phyloP scores from a whole-genome alignment of 2,113 vertebrate genomes.

The Chlamydotis undulata region DNA sequence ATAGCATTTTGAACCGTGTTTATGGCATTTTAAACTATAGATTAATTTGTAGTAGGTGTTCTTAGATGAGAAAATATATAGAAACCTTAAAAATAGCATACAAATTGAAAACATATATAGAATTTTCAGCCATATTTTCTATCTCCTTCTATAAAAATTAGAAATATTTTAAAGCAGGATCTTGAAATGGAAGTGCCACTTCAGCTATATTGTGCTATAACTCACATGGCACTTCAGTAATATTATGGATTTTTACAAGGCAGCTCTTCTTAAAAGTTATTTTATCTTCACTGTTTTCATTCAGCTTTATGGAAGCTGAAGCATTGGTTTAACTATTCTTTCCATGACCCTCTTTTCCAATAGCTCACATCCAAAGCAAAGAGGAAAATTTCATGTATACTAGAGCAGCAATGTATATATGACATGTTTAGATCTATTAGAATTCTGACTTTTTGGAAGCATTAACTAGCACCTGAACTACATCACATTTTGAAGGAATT shows the following conservation, averaged over 20 bases:
- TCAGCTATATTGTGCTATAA: not conserved
- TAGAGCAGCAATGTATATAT: not conserved
- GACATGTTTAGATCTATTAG: not conserved
- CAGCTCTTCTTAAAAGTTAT: not conserved
- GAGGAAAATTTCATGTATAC: not conserved
- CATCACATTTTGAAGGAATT: not conserved
- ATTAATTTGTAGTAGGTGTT: not conserved
- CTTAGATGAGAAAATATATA: not conserved
- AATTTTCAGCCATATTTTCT: not conserved
- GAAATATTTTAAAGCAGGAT: not conserved
- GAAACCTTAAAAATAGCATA: not conserved
- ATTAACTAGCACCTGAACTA: not conserved
- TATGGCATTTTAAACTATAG: not conserved
- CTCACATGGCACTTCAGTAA: not conserved
- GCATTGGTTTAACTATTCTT: not conserved
- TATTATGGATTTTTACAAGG: not conserved
- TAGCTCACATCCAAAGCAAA: not conserved
- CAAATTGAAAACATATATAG: not conserved
- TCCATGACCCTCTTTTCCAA: not conserved
- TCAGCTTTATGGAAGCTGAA: not conserved
- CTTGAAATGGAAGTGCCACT: not conserved
- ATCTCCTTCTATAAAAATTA: not conserved
- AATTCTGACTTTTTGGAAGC: not conserved
- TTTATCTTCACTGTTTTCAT: not conserved
- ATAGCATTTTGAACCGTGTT: not conserved